Base-by-base conservation (phyloP, 2,888 invertebrate genomes). In the Osmoderma eremita region DNA sequence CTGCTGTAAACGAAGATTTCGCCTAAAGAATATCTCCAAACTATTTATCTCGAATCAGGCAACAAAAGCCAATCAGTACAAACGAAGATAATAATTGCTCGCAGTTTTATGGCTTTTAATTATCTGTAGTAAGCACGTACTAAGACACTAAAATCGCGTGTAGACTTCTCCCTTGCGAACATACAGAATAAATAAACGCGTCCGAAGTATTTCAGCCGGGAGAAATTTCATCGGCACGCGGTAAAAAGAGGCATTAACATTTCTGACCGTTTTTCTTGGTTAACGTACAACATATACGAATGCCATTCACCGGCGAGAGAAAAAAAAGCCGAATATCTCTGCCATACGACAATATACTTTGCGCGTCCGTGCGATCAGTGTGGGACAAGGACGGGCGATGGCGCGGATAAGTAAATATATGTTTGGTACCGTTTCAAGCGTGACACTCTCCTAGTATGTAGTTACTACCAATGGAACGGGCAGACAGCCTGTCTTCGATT, bases 161-260 rank as follows among this genome's bases (percentile, higher is more conserved):
- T 42, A 45, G n/a, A n/a, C n/a, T n/a, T n/a, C n/a, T n/a, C n/a
- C n/a, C n/a, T n/a, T 45, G 45, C 30, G 45, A 5, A 8, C n/a
- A n/a, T 30, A 30, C 30, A 30, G 30, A 30, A 30, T 45, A 45
- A 61, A 61, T 61, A 61, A 61, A 61, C 58, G 45, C 58, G 45
- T 61, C 58, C 24, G 24, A 15, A 17, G 45, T 45, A 61, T 45
- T 45, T 45, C 48, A 15, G 58, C 13, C 63, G 30, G 41, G 63
- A 63, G 63, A 63, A 63, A 63, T 63, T 63, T 63, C 63, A 51
- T 63, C 42, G 51, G 51, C 58, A 58, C 45, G 53, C 51, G n/a
- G 53, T 63, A 63, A 63, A 63, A 63, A 63, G 51, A 53, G 41
- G 41, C 51, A 51, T 63, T 63, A 63, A 63, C 41, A 42, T 63